Conservation (phyloP, 2,797 vertebrate genomes). For the Enteromius afrohamiltoni region DNA sequence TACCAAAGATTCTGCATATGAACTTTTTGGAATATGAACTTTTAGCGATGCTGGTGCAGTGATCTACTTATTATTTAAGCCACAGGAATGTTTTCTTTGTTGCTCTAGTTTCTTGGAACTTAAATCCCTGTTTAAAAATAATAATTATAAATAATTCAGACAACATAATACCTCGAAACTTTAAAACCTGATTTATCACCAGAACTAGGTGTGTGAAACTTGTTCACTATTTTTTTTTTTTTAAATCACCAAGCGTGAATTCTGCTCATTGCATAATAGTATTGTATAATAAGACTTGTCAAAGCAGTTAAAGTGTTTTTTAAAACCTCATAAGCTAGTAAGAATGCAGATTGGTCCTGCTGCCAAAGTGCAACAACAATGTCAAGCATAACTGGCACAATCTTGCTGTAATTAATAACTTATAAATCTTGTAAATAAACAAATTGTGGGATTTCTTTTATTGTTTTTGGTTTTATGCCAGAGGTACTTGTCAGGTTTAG, state of each 20-base stretch:
- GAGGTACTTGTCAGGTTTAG: conserved; percentile 38
- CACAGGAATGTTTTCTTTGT: neutral
- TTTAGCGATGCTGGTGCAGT: neutral
- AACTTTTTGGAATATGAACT: too few species aligned
- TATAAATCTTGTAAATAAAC: neutral
- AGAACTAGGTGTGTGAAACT: conserved; percentile 3
- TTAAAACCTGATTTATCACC: neutral
- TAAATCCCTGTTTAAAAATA: neutral
- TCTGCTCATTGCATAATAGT: conserved; percentile 19
- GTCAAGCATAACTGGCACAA: neutral
- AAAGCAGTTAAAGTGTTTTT: conserved; percentile 9
- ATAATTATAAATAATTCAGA: neutral
- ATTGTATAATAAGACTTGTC: conserved; percentile 43
- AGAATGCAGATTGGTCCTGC: conserved; percentile 10
- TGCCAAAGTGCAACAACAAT: neutral
- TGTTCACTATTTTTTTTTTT: neutral
- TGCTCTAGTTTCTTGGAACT: neutral
- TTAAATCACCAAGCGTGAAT: neutral
- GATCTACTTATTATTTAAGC: neutral
- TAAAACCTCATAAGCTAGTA: conserved; percentile 14
- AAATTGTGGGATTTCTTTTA: neutral
- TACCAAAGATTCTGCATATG: neutral
- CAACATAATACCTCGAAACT: neutral
- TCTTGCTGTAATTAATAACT: neutral
- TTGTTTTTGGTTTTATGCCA: conserved; percentile 1